Percentiles rank a stretch among this genome's conserved stretches.
Evolutionary conservation across 1,140 invertebrate species (phyloP).

Genomic region (Drosophila saltans): DNA sequence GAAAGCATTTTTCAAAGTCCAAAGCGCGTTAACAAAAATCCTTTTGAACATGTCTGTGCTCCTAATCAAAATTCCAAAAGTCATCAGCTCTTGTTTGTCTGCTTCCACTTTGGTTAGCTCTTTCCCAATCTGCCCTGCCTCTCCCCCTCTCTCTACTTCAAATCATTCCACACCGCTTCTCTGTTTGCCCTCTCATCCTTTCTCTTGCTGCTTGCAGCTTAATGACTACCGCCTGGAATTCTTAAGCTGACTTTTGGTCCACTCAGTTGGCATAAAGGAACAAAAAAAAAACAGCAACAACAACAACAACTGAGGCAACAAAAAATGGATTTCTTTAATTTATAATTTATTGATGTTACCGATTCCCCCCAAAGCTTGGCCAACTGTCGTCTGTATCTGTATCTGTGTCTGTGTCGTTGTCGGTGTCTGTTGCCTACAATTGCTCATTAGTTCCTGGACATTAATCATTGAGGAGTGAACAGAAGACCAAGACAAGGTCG

Average conservation of each 20-base stretch:
- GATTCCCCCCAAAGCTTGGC: slow-evolving; percentile 33
- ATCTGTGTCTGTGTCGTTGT: neutral
- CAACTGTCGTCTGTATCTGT: neutral
- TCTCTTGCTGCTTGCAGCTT: slow-evolving; percentile 42
- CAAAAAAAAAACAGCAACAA: slow-evolving; percentile 19
- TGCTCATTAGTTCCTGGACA: slow-evolving; percentile 72
- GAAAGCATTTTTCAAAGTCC: slow-evolving; percentile 76
- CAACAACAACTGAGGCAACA: slow-evolving; percentile 15
- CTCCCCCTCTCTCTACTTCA: too few relatives aligned
- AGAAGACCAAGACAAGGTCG: slow-evolving; percentile 45
- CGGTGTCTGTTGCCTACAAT: slow-evolving; percentile 45
- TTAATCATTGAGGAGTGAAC: slow-evolving; percentile 70
- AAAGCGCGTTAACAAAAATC: slow-evolving; percentile 79
- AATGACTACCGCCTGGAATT: slow-evolving; percentile 75
- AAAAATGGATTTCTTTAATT: slow-evolving; percentile 80
- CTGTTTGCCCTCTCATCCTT: neutral
- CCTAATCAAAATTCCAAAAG: slow-evolving; percentile 81
- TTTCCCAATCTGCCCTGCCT: neutral
- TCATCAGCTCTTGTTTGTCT: slow-evolving; percentile 64
- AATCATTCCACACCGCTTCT: too few relatives aligned
- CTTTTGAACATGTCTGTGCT: slow-evolving; percentile 81
- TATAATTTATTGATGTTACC: slow-evolving; percentile 81
- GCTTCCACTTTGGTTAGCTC: slow-evolving; percentile 51
- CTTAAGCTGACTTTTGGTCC: slow-evolving; percentile 64
- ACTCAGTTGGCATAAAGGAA: slow-evolving; percentile 17